Evolutionary conservation across 1,140 invertebrate genomes (phyloP), one percentile per base, ranked within the genome.

Genomic region (Drosophila biarmipes): DNA sequence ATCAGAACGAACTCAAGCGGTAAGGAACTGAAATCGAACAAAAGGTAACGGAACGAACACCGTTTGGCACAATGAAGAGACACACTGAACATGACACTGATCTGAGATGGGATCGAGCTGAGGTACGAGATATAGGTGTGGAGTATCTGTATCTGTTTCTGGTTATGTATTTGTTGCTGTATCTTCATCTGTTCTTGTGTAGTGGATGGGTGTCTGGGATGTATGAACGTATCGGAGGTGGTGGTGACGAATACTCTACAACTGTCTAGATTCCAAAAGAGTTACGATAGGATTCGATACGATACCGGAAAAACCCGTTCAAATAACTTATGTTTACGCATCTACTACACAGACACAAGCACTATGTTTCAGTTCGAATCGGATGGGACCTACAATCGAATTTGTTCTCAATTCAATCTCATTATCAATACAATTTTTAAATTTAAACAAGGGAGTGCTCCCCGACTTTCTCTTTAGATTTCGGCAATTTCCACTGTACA

Each of bases 301-400:
- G 62, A 69, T 80, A 79, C 59, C 62, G 68, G 56, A 72, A 56
- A 21, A 71, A 59, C 66, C 66, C 63, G 72, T 62, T 66, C 75
- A 45, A 73, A 67, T 6, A 31, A 49, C 46, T 49, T 49, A 49
- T 49, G 46, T 29, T 49, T 49, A 49, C 46, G 27, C 61, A 55
- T 87, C 77, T 86, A 85, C 81, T 73, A 78, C 74, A 87, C 85
- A 89, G 84, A 89, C 79, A 90, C 84, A 89, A 89, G 84, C 84
- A 87, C 61, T 82, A 78, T 82, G 57, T 78, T 78, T 62, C 62
- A 63, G 19, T 31, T 61, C 37, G 57, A 34, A 81, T 77, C 64
- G 59, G 59, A 85, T 78, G 73, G 73, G 73, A 74, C 62, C 67
- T 73, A 62, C 42, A 53, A 66, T 53, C 61, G 43, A 72, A 51